phyloP scores from a whole-genome alignment of 2,888 invertebrate genomes.

The Cryptocephalus moraei region DNA sequence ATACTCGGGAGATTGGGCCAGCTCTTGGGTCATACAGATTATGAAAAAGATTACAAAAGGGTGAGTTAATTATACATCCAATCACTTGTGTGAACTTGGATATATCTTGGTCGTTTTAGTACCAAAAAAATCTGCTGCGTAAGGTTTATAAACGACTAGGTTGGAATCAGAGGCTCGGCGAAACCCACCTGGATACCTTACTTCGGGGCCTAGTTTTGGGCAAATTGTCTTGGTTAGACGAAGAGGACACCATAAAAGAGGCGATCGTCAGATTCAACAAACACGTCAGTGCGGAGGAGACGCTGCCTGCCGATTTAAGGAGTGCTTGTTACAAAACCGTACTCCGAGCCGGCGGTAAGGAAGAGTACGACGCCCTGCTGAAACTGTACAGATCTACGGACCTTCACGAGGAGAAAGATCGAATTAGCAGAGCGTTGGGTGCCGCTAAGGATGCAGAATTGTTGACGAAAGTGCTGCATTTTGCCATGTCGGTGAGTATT shows the following conservation, averaged over 20 bases:
- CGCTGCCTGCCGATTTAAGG: slow-evolving; percentile 71
- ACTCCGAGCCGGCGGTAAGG: slow-evolving; percentile 57
- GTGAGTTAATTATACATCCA: slow-evolving; percentile 16
- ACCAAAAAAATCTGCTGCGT: slow-evolving; percentile 61
- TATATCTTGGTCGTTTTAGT: slow-evolving; percentile 35
- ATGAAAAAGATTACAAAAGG: slow-evolving; percentile 58
- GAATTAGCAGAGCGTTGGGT: slow-evolving; percentile 78
- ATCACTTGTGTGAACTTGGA: too few relatives aligned
- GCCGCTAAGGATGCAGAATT: slow-evolving; percentile 62
- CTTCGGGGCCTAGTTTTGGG: slow-evolving; percentile 76
- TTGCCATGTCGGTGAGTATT: slow-evolving; percentile 65
- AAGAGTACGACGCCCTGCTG: slow-evolving; percentile 67
- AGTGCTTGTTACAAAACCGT: slow-evolving; percentile 73
- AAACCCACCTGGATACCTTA: slow-evolving; percentile 80
- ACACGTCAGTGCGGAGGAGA: slow-evolving; percentile 51
- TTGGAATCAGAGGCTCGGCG: slow-evolving; percentile 70
- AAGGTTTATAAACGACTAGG: slow-evolving; percentile 66
- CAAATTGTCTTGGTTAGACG: slow-evolving; percentile 71
- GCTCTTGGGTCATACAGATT: slow-evolving; percentile 70
- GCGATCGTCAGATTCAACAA: slow-evolving; percentile 44
- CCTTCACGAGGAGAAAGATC: slow-evolving; percentile 87
- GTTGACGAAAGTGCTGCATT: slow-evolving; percentile 64
- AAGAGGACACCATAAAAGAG: slow-evolving; percentile 66
- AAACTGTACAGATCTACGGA: slow-evolving; percentile 74
- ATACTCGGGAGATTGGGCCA: slow-evolving; percentile 67